Evolutionary conservation across 92 coral and sea anemone genomes (phyloP), one percentile per base, ranked within the genome.

Genomic region (Bergia sp.): DNA sequence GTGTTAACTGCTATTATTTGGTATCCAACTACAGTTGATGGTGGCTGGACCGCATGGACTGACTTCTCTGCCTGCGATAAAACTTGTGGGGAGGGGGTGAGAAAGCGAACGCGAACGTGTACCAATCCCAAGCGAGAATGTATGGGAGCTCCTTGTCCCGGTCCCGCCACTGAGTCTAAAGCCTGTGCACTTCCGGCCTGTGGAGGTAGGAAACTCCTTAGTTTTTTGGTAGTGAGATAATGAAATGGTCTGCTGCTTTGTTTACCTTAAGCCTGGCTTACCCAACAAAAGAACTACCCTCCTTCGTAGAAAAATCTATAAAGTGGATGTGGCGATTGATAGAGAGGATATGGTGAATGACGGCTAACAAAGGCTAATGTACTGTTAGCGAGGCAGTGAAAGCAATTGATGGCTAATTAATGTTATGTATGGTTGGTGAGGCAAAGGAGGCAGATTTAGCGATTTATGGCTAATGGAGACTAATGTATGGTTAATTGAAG

Each of bases 21-120:
- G 29, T 44, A 37, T 72, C 2, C 29, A 0, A 47, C 37, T 36
- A 15, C 66, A 84, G 87, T 84, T 45, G 87, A 84, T 41, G 87
- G 87, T 4, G 87, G 87, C 61, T 84, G 87, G 87, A 84, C 87
- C 3, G 29, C 44, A 18, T 84, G 87, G 87, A 43, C 87, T 2
- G 37, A 4, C 36, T 84, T 84, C 65, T 5, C 79, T 45, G 87
- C 87, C 11, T 84, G 87, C 47, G 87, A 84, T 67, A 84, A 84
- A 20, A 84, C 87, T 10, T 84, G 87, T 23, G 87, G 87, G 4
- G 87, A 37, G 13, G 87, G 87, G 21, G 66, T 84, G 29, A 72
- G 77, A 38, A 84, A 71, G 38, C 79, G 87, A 69, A 84, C 87
- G 2, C 58, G 87, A 37, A 44, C 75, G 15, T 84, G 87, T 84